phyloP scores from a whole-genome alignment of 2,797 vertebrate species.

The Hipposideros larvatus region DNA sequence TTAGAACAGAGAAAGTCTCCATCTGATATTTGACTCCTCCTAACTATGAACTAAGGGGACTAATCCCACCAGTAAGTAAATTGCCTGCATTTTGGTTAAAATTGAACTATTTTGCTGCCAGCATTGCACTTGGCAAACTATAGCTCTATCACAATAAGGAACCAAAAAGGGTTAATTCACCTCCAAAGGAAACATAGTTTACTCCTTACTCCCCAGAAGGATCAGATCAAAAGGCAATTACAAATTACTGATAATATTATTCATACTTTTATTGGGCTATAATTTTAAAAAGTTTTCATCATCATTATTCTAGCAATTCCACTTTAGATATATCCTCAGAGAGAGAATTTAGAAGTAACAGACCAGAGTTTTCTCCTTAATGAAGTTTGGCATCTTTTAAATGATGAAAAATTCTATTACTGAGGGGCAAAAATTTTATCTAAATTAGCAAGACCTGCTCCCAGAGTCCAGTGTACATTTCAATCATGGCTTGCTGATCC shows the following conservation, averaged over 20 bases:
- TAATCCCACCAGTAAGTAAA: slow-evolving; percentile 56
- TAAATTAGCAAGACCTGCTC: neutral
- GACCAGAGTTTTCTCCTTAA: slow-evolving; percentile 11
- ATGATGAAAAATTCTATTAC: neutral
- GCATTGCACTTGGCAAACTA: slow-evolving; percentile 68
- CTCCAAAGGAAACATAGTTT: slow-evolving; percentile 63
- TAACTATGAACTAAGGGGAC: slow-evolving; percentile 35
- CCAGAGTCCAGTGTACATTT: neutral
- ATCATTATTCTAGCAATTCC: slow-evolving; percentile 66
- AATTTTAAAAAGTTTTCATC: slow-evolving; percentile 71
- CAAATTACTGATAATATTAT: slow-evolving; percentile 74
- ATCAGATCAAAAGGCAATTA: slow-evolving; percentile 80
- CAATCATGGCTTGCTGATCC: neutral
- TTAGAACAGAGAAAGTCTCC: slow-evolving; percentile 32
- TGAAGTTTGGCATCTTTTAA: slow-evolving; percentile 20
- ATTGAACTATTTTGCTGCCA: slow-evolving; percentile 72
- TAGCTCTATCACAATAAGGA: slow-evolving; percentile 27
- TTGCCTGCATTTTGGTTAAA: slow-evolving; percentile 57
- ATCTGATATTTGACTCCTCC: slow-evolving; percentile 62
- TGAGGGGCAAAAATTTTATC: neutral
- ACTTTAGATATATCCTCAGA: slow-evolving; percentile 15
- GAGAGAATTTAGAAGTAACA: slow-evolving; percentile 38
- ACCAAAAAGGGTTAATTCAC: slow-evolving; percentile 73
- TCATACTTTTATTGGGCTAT: slow-evolving; percentile 80
- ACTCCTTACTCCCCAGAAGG: slow-evolving; percentile 73